Evolutionary conservation across 2,797 vertebrate genomes (phyloP), one percentile per base, ranked within the genome.

Genomic region (Percopsis omiscomaycus): DNA sequence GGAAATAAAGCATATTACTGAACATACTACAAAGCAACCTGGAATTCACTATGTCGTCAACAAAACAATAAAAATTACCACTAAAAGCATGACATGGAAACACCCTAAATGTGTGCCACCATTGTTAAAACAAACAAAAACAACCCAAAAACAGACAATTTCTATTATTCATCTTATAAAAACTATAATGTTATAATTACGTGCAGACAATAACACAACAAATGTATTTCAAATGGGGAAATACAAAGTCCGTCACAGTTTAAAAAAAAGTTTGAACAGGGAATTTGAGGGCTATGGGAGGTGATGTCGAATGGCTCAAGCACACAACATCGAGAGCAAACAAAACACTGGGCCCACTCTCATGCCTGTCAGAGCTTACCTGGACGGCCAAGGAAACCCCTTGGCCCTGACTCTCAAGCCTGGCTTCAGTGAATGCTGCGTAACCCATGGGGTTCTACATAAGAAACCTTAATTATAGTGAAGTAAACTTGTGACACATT

Each of bases 151-250:
- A 42, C 37, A 42, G 9, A 42, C n/a, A 42, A 42, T 42, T 42
- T 42, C 6, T 42, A 42, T 8, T 42, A 42, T 8, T 42, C 2
- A 42, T 42, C 6, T 42, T 42, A 42, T 42, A 42, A 42, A 42
- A 42, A 8, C 9, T 6, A 8, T 5, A 42, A 10, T 42, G 4
- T 42, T 42, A 42, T 6, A 42, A 42, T 42, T 6, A 9, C 37
- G 1, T 42, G 37, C 55, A 78, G 87, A 86, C 82, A 89, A 89
- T 85, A 74, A 84, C 87, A 89, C 80, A 81, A 10, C 89, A 56
- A 79, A 81, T 83, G 85, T 85, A 80, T 81, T 81, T 86, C 84
- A 88, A 84, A 81, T 81, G 79, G 60, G 49, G 57, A 46, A 55
- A 55, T 55, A 42, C 37, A 42, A 42, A 42, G 37, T 42, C 51